Conservation (phyloP, 2,797 vertebrate species). For the Cuniculus paca region DNA sequence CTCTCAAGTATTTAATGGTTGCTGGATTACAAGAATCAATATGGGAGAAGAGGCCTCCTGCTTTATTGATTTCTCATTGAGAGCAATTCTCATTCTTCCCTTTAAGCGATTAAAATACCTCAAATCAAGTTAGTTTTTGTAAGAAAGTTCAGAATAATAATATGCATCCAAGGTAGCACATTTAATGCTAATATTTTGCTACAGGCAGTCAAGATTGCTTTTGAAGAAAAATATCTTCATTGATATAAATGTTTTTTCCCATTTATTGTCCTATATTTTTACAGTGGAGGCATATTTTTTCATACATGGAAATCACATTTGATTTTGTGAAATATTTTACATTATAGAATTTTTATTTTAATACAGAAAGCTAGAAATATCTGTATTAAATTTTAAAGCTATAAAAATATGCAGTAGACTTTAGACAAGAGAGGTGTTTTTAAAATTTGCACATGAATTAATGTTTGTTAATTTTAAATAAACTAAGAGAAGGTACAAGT, state of each 20-base stretch:
- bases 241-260: constrained; percentile 21
- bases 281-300: not conserved
- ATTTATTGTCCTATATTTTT: constrained; percentile 44
- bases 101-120: constrained; percentile 63
- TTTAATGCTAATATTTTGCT: constrained; percentile 68
- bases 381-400: constrained; percentile 62
- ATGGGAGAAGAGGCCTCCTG: constrained; percentile 62
- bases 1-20: constrained; percentile 80
- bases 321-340: constrained; percentile 53
- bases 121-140: constrained; percentile 61
- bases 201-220: constrained; percentile 52
- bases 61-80: constrained; percentile 75
- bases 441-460: constrained; percentile 60
- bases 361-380: constrained; percentile 28
- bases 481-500: not conserved
- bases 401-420: constrained; percentile 47
- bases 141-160: constrained; percentile 66
- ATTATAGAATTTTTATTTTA: constrained; percentile 37
- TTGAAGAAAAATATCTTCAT: constrained; percentile 54
- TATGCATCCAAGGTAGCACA: constrained; percentile 68
- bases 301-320: not conserved
- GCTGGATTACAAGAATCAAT: constrained; percentile 81
- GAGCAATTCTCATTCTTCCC: constrained; percentile 65
- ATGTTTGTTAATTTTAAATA: constrained; percentile 68
- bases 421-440: constrained; percentile 32